Evolutionary conservation across 2,797 vertebrate genomes (phyloP).

Genomic region (Pseudocheirus occidentalis): DNA sequence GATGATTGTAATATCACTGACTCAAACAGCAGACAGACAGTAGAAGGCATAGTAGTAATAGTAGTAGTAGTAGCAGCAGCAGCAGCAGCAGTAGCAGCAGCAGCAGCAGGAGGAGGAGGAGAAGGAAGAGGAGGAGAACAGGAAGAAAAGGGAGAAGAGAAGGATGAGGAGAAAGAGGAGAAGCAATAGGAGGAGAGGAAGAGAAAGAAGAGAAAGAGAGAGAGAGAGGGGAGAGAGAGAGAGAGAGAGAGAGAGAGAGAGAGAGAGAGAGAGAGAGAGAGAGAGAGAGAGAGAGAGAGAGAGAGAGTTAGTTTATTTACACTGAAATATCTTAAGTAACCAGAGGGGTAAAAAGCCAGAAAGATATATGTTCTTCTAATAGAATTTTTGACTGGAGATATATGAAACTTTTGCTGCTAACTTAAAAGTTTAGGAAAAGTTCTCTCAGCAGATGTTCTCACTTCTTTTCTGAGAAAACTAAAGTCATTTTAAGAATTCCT

Average conservation of each 20-base stretch:
- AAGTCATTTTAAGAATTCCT: background rate
- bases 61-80: too few species aligned
- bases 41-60: background rate
- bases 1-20: conserved; percentile 56
- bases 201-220: background rate
- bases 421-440: conserved; percentile 24
- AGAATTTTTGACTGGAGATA: conserved; percentile 27
- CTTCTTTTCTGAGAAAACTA: background rate
- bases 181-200: conserved; percentile 24
- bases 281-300: too few species aligned
- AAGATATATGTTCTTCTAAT: background rate
- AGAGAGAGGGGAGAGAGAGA: accelerated
- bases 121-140: background rate
- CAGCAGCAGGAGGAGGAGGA: conserved; percentile 15
- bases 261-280: too few species aligned
- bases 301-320: conserved; percentile 41
- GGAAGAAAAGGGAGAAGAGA: too few species aligned
- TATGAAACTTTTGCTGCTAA: conserved; percentile 10
- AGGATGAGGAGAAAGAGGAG: background rate
- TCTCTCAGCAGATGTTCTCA: conserved; percentile 38
- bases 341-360: conserved; percentile 54
- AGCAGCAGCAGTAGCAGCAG: too few species aligned
- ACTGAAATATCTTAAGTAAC: conserved; percentile 32
- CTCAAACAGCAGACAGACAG: conserved; percentile 58
- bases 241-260: conserved; percentile 19